Conservation (phyloP, 2,797 vertebrate genomes). For the Rhyacichthys aspro region DNA sequence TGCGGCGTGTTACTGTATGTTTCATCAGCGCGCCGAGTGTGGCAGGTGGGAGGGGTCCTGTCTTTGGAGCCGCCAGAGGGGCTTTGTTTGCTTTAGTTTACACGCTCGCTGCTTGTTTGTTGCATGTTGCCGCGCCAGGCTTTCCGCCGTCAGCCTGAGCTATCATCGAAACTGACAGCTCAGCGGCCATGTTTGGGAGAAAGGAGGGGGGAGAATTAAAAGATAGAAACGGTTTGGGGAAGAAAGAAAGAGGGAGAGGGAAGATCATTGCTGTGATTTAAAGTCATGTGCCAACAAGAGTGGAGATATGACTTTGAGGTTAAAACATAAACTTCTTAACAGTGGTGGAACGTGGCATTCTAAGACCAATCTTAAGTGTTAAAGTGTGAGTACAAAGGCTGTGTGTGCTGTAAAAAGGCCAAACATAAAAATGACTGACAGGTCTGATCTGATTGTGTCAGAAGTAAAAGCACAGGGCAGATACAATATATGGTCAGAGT, state of each 20-base stretch:
- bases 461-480: no score
- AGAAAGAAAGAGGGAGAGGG: constrained; percentile 28
- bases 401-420: no score
- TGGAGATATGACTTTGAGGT: no score
- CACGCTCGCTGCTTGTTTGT: constrained; percentile 78
- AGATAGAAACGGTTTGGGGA: constrained; percentile 50
- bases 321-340: no score
- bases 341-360: no score
- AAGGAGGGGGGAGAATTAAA: constrained; percentile 64
- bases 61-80: constrained; percentile 69
- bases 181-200: constrained; percentile 69
- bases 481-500: no score
- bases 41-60: constrained; percentile 77
- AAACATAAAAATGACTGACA: no score
- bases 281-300: constrained; percentile 34
- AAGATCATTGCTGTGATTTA: constrained; percentile 43
- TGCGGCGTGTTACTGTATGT: constrained; percentile 78
- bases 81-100: constrained; percentile 85
- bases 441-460: no score
- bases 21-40: constrained; percentile 78
- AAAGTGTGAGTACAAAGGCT: no score
- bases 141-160: constrained; percentile 67
- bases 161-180: constrained; percentile 79
- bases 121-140: constrained; percentile 74
- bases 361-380: no score